phyloP scores from a whole-genome alignment of 37 sponge, comb jelly and placozoan species.

The Spongilla lacustris region DNA sequence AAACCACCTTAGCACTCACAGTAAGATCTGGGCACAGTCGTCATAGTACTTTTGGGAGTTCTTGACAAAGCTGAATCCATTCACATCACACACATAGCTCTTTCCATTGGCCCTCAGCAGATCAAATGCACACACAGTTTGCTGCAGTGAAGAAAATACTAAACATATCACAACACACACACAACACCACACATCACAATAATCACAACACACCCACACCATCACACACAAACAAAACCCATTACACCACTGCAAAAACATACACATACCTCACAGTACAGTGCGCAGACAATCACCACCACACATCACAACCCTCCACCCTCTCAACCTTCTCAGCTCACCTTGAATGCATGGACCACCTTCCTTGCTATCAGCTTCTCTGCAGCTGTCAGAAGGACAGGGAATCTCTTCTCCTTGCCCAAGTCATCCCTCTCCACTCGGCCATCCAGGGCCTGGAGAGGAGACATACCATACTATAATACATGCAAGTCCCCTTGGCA shows the following conservation, averaged over 20 bases:
- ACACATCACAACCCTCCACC: neutral
- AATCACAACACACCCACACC: too few species aligned
- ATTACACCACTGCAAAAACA: too few species aligned
- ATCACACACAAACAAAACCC: too few species aligned
- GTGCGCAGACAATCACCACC: neutral
- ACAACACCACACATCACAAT: too few species aligned
- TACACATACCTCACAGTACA: neutral
- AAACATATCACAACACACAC: too few species aligned
- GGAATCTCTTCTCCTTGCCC: conserved; percentile 93
- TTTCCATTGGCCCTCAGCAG: conserved; percentile 92
- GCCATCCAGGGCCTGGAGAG: conserved; percentile 90
- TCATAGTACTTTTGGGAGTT: conserved; percentile 94
- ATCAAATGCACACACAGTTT: conserved; percentile 97
- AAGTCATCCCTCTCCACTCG: conserved; percentile 87
- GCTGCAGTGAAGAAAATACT: conserved; percentile 41
- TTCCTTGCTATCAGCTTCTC: conserved; percentile 92
- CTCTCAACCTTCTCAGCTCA: neutral
- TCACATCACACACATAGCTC: conserved; percentile 97
- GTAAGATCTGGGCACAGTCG: conserved; percentile 89
- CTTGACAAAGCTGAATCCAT: conserved; percentile 98
- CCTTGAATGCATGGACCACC: conserved; percentile 92
- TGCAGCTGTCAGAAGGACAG: conserved; percentile 88
- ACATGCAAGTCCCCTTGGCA: neutral
- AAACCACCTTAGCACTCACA: conserved; percentile 66
- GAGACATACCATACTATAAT: neutral